A percentile compares a stretch with the other conserved stretches of the same genome.
These are phyloP conservation scores for Philaethria dido DNA, from an alignment of 2,888 invertebrate species.

Conservation along the genomic window DNA sequence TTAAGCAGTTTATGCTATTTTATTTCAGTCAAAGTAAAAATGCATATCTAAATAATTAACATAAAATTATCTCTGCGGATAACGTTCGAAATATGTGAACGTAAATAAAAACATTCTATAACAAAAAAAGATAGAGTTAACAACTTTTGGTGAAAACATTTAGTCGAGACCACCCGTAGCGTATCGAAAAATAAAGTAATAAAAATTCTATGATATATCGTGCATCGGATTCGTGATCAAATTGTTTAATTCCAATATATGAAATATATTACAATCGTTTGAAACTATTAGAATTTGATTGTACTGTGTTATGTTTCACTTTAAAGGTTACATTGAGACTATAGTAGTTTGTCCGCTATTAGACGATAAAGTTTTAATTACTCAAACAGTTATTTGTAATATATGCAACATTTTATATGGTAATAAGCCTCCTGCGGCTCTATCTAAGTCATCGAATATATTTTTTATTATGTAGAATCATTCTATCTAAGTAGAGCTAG, in stretches of 20 bases:
- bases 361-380: not conserved
- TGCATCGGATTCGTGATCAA: constrained; percentile 1
- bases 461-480: too few relatives aligned
- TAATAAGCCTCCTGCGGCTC: too few relatives aligned
- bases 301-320: not conserved
- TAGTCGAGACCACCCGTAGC: constrained; percentile 7
- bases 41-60: too few relatives aligned
- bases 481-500: too few relatives aligned
- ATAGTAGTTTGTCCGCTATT: not conserved
- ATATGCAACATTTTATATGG: not conserved
- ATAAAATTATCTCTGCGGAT: not conserved
- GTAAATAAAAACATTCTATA: not conserved
- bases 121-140: not conserved
- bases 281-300: not conserved
- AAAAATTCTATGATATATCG: constrained; percentile 13
- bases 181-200: constrained; percentile 10
- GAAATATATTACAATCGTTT: not conserved
- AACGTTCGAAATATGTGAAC: not conserved
- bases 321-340: not conserved
- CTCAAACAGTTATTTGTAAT: not conserved
- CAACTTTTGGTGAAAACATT: constrained; percentile 8
- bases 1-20: too few relatives aligned
- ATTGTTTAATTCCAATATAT: not conserved
- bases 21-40: too few relatives aligned
- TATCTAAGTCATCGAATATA: too few relatives aligned